Conservation (phyloP, 2,113 vertebrate species). For the Azemiops feae region DNA sequence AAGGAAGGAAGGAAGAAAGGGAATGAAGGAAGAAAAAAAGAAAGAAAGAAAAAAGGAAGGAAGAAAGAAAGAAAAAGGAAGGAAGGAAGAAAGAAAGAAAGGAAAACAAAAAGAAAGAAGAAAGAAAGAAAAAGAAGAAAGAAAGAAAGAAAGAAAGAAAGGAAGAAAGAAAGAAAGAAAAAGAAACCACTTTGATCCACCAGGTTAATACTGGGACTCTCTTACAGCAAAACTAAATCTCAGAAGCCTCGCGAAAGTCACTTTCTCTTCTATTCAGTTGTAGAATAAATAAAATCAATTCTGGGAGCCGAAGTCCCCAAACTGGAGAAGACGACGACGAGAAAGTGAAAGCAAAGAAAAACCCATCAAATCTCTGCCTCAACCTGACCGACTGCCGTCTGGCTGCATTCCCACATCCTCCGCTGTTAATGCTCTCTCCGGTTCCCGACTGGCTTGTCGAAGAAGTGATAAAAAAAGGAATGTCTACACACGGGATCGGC, state of each 20-base stretch:
- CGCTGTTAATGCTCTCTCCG: not conserved
- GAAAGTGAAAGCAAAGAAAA: not conserved
- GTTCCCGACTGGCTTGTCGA: not conserved
- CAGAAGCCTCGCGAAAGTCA: not conserved
- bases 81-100: too few relatives aligned
- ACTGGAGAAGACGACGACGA: not conserved
- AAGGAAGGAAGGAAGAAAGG: too few relatives aligned
- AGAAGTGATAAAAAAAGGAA: not conserved
- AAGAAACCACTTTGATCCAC: fast-evolving
- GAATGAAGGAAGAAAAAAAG: too few relatives aligned
- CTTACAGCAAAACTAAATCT: not conserved
- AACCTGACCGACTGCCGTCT: not conserved
- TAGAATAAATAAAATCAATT: not conserved
- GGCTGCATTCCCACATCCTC: not conserved
- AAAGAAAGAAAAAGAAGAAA: too few relatives aligned
- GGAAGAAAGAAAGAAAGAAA: too few relatives aligned
- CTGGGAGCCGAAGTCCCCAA: not conserved
- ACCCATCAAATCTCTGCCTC: not conserved
- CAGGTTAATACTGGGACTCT: not conserved
- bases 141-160: too few relatives aligned
- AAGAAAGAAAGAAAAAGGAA: too few relatives aligned
- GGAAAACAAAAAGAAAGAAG: too few relatives aligned
- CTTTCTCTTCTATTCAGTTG: not conserved
- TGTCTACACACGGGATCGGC: not conserved
- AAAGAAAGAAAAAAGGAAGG: too few relatives aligned